A percentile compares a stretch with the other conserved stretches of the same genome.
Conservation (phyloP, 2,113 vertebrate genomes). For the Limnothrissa miodon region DNA sequence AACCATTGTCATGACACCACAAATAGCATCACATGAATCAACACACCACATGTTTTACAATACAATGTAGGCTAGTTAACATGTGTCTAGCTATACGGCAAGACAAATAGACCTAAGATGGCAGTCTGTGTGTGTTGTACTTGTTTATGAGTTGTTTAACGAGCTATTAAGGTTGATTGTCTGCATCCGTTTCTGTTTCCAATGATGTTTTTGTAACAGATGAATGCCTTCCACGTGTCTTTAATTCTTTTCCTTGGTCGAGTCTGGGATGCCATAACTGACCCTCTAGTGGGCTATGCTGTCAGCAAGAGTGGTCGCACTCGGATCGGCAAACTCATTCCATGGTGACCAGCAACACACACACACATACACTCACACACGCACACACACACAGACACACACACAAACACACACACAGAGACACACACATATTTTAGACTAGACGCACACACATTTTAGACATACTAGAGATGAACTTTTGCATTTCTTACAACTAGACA, state of each 20-base stretch:
- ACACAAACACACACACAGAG: neutral
- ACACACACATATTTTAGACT: no score
- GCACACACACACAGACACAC: neutral
- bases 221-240: conserved; percentile 58
- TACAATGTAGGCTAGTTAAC: no score
- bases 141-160: no score
- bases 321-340: conserved; percentile 59
- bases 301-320: conserved; percentile 59
- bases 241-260: conserved; percentile 63
- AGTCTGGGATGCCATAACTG: conserved; percentile 63
- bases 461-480: neutral
- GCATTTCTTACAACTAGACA: no score
- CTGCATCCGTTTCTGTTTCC: neutral
- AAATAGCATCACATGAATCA: neutral
- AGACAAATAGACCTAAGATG: no score
- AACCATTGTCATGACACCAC: neutral
- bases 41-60: no score
- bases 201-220: conserved; percentile 14
- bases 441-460: neutral
- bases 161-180: neutral
- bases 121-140: no score
- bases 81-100: no score
- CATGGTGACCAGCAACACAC: conserved; percentile 53
- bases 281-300: conserved; percentile 59
- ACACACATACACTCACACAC: neutral